Conservation (phyloP, 2,797 vertebrate genomes). For the Acropternis orthonyx region DNA sequence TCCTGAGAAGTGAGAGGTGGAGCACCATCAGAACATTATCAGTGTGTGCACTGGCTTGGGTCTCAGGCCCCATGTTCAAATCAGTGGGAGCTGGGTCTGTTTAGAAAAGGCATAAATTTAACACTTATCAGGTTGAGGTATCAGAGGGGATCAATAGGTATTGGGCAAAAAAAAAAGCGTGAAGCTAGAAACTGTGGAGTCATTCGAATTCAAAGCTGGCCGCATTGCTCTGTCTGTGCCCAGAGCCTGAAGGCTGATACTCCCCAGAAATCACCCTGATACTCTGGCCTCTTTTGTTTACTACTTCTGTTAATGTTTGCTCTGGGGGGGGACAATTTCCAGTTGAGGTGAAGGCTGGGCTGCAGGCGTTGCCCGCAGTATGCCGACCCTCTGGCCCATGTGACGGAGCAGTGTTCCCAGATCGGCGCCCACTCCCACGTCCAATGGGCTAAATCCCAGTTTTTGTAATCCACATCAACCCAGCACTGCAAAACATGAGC, state of each 20-base stretch:
- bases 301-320: not conserved
- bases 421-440: accelerated
- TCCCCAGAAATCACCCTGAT: not conserved
- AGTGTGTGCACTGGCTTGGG: not conserved
- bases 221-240: accelerated
- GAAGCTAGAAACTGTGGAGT: not conserved
- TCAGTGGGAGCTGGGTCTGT: not conserved
- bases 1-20: not conserved
- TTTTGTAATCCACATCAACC: not conserved
- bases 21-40: not conserved
- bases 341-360: not conserved
- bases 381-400: not conserved
- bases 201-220: not conserved
- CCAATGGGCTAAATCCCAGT: not conserved
- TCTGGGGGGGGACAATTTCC: not conserved
- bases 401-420: accelerated
- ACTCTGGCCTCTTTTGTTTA: not conserved
- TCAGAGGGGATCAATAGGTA: not conserved
- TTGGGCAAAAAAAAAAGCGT: not conserved
- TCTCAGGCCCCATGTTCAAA: not conserved
- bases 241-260: not conserved
- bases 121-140: not conserved
- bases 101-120: not conserved
- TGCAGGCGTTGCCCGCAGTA: accelerated
- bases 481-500: not conserved